These are phyloP conservation scores for Melanophora roralis DNA, from an alignment of 2,888 invertebrate genomes.

Conservation along the genomic window DNA sequence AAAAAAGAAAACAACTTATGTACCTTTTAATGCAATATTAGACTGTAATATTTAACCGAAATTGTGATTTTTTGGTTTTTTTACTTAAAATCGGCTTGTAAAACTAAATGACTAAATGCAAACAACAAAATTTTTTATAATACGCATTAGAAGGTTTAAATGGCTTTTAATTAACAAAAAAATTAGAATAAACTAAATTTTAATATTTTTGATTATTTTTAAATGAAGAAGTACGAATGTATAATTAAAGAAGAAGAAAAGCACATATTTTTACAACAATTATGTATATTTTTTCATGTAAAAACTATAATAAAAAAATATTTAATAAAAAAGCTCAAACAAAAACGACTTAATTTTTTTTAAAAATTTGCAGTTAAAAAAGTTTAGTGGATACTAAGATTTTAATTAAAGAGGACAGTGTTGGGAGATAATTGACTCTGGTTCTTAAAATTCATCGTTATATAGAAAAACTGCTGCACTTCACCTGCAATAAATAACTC, in stretches of 20 bases:
- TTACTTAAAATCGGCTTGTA: background rate
- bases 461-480: too few relatives aligned
- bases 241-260: conserved; percentile 30
- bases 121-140: conserved; percentile 4
- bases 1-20: conserved; percentile 17
- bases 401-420: too few relatives aligned
- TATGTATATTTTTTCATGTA: conserved; percentile 22
- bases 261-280: conserved; percentile 27
- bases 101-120: background rate
- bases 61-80: conserved; percentile 14
- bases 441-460: too few relatives aligned
- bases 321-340: background rate
- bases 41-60: conserved; percentile 18
- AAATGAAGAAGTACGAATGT: conserved; percentile 26
- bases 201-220: conserved; percentile 54
- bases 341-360: background rate
- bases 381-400: too few relatives aligned
- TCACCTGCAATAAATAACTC: too few relatives aligned
- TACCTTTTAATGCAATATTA: conserved; percentile 55
- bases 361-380: too few relatives aligned
- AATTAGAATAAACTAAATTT: conserved; percentile 43
- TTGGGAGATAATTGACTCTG: too few relatives aligned
- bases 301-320: conserved; percentile 34
- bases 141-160: conserved; percentile 54
- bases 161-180: conserved; percentile 43